Base-by-base conservation (phyloP, 2,888 invertebrate species). In the Tortricodes alternella region DNA sequence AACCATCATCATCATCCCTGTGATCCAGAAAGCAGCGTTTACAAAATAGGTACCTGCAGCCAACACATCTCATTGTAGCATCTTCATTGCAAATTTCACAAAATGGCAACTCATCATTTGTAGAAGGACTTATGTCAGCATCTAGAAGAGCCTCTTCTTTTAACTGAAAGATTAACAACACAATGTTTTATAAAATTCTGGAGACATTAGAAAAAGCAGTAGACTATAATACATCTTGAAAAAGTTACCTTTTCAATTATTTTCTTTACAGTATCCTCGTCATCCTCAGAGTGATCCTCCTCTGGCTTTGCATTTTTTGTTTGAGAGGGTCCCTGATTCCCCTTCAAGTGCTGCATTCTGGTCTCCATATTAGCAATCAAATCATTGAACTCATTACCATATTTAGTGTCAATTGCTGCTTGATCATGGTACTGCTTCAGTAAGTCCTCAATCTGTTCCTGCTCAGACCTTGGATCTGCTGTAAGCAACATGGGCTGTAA, bases 71-170 rank as follows among this genome's bases (percentile, higher is more conserved):
- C 61, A 94, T 84, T 6, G 83, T 91, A 1, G 96, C 96, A 83
- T 96, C 94, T 74, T 95, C 94, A 78, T 96, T 96, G 76, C 97
- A 98, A 64, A 97, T 94, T 63, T 95, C 94, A 83, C 97, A 98
- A 92, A 95, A 96, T 2, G 95, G 95, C 39, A 96, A 84, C 71
- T 96, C 95, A 67, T 92, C 89, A 65, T 70, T 65, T 43, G 62
- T 66, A 24, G 73, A 53, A 44, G 70, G 61, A 9, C 69, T 64
- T 8, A 80, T 70, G 13, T 80, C 73, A 51, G 73, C 73, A 53
- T 80, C 75, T 16, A 82, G 62, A n/a, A 74, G 62, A 58, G 87
- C 83, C 65, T 85, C 78, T 11, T 68, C 66, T 67, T 81, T 84
- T 37, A 80, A 70, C 88, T 89, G 62, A 56, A 65, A 61, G 9